phyloP scores from a whole-genome alignment of 2,888 invertebrate species.

The Deilephila porcellus region DNA sequence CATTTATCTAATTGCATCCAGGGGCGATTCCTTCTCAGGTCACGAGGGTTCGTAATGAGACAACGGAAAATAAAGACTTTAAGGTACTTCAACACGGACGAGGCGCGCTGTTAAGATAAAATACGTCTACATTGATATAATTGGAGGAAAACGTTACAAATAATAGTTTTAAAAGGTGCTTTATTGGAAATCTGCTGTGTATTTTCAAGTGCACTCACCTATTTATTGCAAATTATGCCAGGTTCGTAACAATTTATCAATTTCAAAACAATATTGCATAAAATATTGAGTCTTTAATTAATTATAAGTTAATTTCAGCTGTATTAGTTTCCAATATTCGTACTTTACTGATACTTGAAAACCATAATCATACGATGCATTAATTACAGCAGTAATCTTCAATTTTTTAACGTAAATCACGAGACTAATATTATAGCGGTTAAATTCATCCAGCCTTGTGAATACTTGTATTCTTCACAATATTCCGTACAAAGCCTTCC shows the following conservation, averaged over 20 bases:
- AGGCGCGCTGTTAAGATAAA: neutral
- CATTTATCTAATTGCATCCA: slow-evolving; percentile 70
- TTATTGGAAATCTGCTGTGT: neutral
- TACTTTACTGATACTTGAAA: no score
- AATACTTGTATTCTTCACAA: slow-evolving; percentile 24
- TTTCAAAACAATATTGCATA: no score
- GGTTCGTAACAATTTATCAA: no score
- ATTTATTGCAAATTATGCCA: no score
- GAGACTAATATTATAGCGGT: neutral
- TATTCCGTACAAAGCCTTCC: slow-evolving; percentile 44
- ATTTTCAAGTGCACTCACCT: neutral
- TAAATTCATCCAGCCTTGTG: neutral
- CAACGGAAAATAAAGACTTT: slow-evolving; percentile 35
- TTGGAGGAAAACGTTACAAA: neutral
- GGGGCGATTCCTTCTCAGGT: slow-evolving; percentile 30
- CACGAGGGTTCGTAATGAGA: slow-evolving; percentile 38
- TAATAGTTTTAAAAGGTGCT: neutral
- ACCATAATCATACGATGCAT: no score
- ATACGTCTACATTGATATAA: slow-evolving; percentile 1
- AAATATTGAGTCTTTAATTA: no score
- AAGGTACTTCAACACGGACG: neutral
- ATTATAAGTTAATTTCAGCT: no score
- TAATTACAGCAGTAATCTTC: no score
- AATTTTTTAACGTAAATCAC: neutral
- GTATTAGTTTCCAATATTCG: no score